Percentiles rank a stretch among this genome's conserved stretches.
Conservation (phyloP, 2,797 vertebrate genomes). For the Scyliorhinus canicula region DNA sequence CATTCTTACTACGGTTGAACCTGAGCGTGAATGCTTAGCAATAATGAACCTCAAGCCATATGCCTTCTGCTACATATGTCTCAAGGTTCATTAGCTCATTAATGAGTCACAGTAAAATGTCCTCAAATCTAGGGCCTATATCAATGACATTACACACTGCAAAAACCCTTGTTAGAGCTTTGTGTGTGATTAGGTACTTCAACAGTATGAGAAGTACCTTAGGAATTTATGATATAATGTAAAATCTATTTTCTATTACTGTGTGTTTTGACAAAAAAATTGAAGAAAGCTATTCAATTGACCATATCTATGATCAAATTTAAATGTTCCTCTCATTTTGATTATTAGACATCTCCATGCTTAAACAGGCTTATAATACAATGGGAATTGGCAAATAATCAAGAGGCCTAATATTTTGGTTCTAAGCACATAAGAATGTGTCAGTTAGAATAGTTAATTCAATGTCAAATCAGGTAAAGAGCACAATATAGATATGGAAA, state of each 20-base stretch:
- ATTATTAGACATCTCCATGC: not conserved
- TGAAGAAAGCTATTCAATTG: conserved; percentile 12
- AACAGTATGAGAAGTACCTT: not conserved
- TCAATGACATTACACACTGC: conserved; percentile 52
- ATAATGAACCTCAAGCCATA: conserved; percentile 38
- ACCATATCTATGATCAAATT: not conserved
- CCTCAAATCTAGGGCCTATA: conserved; percentile 40
- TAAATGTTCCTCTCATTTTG: not conserved
- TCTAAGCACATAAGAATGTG: not conserved
- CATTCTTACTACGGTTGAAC: conserved; percentile 9
- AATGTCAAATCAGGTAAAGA: not conserved
- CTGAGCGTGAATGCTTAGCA: not conserved
- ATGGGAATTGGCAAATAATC: not conserved
- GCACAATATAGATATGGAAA: not conserved
- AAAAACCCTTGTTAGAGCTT: conserved; percentile 47
- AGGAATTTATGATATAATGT: conserved; percentile 30
- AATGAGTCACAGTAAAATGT: conserved; percentile 57
- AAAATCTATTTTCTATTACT: conserved; percentile 21
- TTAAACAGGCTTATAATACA: not conserved
- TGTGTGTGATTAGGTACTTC: conserved; percentile 1
- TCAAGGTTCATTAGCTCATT: conserved; percentile 60
- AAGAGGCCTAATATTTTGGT: not conserved
- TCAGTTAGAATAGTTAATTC: not conserved
- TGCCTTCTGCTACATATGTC: conserved; percentile 45
- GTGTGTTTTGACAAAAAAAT: conserved; percentile 9